A percentile compares a stretch with the other conserved stretches of the same genome.
Conservation (phyloP, 1,140 invertebrate species). For the Cepaea nemoralis region DNA sequence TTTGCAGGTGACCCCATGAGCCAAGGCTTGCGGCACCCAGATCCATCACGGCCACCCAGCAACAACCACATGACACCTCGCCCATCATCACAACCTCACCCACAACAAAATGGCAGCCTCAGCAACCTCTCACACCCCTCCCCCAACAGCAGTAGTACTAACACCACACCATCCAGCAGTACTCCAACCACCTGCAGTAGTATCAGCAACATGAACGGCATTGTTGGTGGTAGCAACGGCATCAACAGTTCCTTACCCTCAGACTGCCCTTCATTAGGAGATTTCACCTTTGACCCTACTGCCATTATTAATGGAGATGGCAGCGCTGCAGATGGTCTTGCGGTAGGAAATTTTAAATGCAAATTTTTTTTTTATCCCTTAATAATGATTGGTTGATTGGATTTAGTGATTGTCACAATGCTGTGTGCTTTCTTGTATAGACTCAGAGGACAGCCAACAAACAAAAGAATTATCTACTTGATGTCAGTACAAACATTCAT, state of each 20-base stretch:
- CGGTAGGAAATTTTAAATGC: too few relatives aligned
- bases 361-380: too few relatives aligned
- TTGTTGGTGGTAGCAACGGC: background rate
- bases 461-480: too few relatives aligned
- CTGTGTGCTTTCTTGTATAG: too few relatives aligned
- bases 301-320: constrained; percentile 91
- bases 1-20: constrained; percentile 41
- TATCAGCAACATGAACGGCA: constrained; percentile 45
- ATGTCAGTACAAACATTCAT: too few relatives aligned
- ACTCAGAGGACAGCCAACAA: too few relatives aligned
- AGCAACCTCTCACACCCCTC: constrained; percentile 54
- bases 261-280: constrained; percentile 80
- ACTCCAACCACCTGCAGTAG: constrained; percentile 51
- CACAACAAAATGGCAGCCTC: constrained; percentile 60
- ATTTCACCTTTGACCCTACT: constrained; percentile 92
- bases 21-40: constrained; percentile 50
- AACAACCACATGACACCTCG: constrained; percentile 50
- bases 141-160: constrained; percentile 34
- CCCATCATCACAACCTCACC: constrained; percentile 59
- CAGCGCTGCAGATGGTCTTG: constrained; percentile 87
- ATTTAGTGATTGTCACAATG: too few relatives aligned
- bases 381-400: too few relatives aligned
- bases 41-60: constrained; percentile 61
- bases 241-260: constrained; percentile 71
- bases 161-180: constrained; percentile 41